A percentile compares a stretch with the other conserved stretches of the same genome.
Evolutionary conservation across 2,113 vertebrate genomes (phyloP).

Genomic region (Pseudolaguvia tuberculata): DNA sequence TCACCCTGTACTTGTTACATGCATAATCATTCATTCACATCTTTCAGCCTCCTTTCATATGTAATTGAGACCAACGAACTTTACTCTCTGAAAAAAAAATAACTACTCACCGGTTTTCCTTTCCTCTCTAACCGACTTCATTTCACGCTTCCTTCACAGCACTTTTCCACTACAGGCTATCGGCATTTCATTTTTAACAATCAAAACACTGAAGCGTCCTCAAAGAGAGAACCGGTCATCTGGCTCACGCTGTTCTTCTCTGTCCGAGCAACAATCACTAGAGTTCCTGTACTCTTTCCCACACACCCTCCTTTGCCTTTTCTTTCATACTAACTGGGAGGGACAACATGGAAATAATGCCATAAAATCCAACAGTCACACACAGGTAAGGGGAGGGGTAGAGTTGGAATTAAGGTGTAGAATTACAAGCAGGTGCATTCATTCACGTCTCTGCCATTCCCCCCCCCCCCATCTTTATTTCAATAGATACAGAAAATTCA

Average conservation of each 20-base stretch:
- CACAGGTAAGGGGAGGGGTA: conserved; percentile 15
- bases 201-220: not conserved
- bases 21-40: conserved; percentile 22
- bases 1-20: not conserved
- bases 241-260: not conserved
- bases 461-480: not conserved
- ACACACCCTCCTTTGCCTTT: not conserved
- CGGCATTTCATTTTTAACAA: not conserved
- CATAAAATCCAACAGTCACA: conserved; percentile 12
- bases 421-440: conserved; percentile 46
- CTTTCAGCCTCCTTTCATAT: not conserved
- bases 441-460: not conserved
- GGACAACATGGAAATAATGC: conserved; percentile 17
- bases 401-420: conserved; percentile 34
- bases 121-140: conserved; percentile 21
- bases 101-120: conserved; percentile 36
- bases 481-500: conserved; percentile 3
- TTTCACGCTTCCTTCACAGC: not conserved
- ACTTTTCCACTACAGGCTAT: not conserved
- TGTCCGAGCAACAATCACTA: not conserved
- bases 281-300: conserved; percentile 4
- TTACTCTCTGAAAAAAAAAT: conserved; percentile 9
- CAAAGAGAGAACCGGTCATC: not conserved
- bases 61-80: not conserved
- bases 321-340: conserved; percentile 36